Percentiles rank a stretch among this genome's conserved stretches.
Conservation (phyloP, 2,888 invertebrate species). For the Allacma fusca region DNA sequence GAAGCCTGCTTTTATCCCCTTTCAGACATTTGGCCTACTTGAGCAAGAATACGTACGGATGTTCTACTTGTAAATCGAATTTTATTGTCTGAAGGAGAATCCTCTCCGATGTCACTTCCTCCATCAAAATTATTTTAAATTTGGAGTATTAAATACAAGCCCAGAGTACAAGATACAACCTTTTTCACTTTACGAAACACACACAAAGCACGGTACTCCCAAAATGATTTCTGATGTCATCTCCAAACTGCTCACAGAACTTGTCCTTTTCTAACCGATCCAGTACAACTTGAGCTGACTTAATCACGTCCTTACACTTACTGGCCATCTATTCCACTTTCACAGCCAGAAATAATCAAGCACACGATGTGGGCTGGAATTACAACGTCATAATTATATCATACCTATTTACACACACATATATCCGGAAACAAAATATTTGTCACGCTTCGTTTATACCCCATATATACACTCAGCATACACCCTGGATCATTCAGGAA, state of each 20-base stretch:
- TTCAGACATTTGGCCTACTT: slow-evolving; percentile 94
- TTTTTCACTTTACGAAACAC: neutral
- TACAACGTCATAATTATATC: slow-evolving; percentile 62
- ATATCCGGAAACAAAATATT: neutral
- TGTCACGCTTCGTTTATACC: too few relatives aligned
- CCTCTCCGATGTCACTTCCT: slow-evolving; percentile 86
- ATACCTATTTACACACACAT: slow-evolving; percentile 62
- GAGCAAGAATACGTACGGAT: slow-evolving; percentile 92
- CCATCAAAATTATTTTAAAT: too few relatives aligned
- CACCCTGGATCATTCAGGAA: too few relatives aligned
- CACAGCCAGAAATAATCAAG: slow-evolving; percentile 95
- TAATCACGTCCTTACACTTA: slow-evolving; percentile 97
- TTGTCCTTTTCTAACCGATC: slow-evolving; percentile 43
- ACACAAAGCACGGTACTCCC: slow-evolving; percentile 44
- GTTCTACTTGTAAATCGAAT: slow-evolving; percentile 97
- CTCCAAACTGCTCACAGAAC: slow-evolving; percentile 80
- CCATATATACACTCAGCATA: too few relatives aligned
- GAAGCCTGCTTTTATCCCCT: slow-evolving; percentile 89
- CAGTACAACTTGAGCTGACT: slow-evolving; percentile 81
- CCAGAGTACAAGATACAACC: neutral
- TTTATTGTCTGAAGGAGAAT: slow-evolving; percentile 97
- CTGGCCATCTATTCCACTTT: slow-evolving; percentile 99
- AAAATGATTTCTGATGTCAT: slow-evolving; percentile 69
- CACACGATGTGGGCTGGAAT: slow-evolving; percentile 85
- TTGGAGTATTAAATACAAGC: too few relatives aligned